Percentiles rank a stretch among this genome's conserved stretches.
These are phyloP conservation scores for Cryptotermes secundus DNA, from an alignment of 1,140 invertebrate genomes.

Conservation along the genomic window DNA sequence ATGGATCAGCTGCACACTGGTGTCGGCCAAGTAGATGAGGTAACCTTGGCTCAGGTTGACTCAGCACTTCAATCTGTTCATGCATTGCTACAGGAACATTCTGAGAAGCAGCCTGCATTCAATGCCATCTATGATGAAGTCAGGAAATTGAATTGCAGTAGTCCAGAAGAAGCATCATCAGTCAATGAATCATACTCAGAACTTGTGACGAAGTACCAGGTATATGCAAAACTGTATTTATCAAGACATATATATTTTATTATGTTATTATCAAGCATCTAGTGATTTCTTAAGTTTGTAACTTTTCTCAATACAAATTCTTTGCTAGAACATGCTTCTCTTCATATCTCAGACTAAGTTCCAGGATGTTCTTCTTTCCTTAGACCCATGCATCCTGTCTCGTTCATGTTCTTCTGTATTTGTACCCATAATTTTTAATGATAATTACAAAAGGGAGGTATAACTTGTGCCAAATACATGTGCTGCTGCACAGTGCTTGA, in stretches of 20 bases:
- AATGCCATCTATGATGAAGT: constrained; percentile 77
- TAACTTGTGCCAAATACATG: too few relatives aligned
- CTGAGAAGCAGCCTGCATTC: constrained; percentile 73
- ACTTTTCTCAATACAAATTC: too few relatives aligned
- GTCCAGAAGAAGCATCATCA: constrained; percentile 67
- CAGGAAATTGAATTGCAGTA: constrained; percentile 67
- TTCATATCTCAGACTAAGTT: too few relatives aligned
- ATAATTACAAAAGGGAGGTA: too few relatives aligned
- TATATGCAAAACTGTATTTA: constrained; percentile 28
- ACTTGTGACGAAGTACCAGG: constrained; percentile 72
- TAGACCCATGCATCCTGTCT: too few relatives aligned
- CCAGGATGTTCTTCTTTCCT: too few relatives aligned
- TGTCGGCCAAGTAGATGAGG: constrained; percentile 75
- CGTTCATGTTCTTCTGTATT: too few relatives aligned
- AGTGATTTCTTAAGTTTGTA: too few relatives aligned
- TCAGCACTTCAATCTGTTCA: constrained; percentile 76
- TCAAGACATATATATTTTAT: neutral
- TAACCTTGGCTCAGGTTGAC: constrained; percentile 76
- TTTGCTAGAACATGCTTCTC: too few relatives aligned
- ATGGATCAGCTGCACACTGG: constrained; percentile 73
- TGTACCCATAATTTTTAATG: too few relatives aligned
- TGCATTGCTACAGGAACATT: constrained; percentile 74
- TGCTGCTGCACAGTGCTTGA: too few relatives aligned
- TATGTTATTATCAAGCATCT: constrained; percentile 13
- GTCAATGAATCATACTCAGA: constrained; percentile 72